phyloP scores from a whole-genome alignment of 2,113 vertebrate species.

The Pithys albifrons region DNA sequence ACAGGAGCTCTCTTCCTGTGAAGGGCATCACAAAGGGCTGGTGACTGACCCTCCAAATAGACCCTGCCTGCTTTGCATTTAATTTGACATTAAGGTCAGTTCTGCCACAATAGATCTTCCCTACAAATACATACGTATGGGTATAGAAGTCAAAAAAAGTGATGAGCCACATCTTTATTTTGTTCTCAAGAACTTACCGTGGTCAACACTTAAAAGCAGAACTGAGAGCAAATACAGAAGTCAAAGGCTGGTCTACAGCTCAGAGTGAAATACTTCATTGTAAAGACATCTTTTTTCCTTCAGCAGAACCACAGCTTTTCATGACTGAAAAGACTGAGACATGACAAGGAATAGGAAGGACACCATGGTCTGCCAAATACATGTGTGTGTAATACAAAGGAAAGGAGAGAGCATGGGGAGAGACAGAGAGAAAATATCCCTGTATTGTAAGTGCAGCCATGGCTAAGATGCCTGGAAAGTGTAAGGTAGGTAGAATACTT shows the following conservation, averaged over 20 bases:
- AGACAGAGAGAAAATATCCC: neutral
- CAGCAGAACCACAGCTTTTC: neutral
- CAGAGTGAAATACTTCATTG: neutral
- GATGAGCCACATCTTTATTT: neutral
- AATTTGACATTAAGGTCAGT: neutral
- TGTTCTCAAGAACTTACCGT: neutral
- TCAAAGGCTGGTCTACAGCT: neutral
- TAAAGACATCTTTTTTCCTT: neutral
- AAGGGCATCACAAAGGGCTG: neutral
- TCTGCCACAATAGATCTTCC: neutral
- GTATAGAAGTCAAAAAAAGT: neutral
- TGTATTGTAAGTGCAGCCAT: neutral
- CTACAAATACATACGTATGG: neutral
- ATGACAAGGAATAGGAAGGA: neutral
- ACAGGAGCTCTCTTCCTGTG: neutral
- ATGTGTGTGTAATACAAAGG: neutral
- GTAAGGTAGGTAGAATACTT: neutral
- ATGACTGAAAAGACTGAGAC: neutral
- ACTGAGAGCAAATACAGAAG: neutral
- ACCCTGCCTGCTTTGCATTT: neutral
- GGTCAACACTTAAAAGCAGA: neutral
- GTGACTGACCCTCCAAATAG: neutral
- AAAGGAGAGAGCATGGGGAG: neutral
- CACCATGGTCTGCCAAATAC: neutral
- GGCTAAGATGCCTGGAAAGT: neutral